Evolutionary conservation across 2,113 vertebrate genomes (phyloP).

Genomic region (Leiothrix lutea): DNA sequence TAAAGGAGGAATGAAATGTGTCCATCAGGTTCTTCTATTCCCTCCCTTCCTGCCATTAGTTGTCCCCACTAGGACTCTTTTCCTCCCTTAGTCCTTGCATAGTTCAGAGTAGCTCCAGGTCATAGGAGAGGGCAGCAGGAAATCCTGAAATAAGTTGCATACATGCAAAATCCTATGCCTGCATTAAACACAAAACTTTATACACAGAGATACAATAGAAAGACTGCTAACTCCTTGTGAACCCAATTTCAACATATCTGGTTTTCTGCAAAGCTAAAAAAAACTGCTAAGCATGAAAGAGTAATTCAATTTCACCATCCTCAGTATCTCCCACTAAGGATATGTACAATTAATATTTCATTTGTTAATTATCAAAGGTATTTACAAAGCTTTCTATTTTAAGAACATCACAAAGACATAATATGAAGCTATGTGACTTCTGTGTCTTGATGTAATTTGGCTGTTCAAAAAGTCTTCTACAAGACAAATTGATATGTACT

Average conservation of each 20-base stretch:
- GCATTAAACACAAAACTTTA: background rate
- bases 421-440: background rate
- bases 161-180: background rate
- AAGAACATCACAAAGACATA: background rate
- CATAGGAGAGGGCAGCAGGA: constrained; percentile 35
- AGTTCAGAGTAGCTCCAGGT: constrained; percentile 38
- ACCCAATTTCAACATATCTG: background rate
- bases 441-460: background rate
- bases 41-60: constrained; percentile 47
- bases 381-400: background rate
- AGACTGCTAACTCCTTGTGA: background rate
- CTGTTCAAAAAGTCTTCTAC: background rate
- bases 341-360: background rate
- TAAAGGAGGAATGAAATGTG: constrained; percentile 19
- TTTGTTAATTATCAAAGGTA: background rate
- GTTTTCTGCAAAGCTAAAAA: background rate
- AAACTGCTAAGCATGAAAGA: background rate
- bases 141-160: constrained; percentile 37
- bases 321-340: background rate
- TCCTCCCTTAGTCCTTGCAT: constrained; percentile 21
- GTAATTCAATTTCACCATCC: background rate
- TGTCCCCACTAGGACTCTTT: background rate
- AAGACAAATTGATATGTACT: background rate
- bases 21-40: constrained; percentile 2
- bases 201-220: background rate